Base-by-base conservation (phyloP, 2,888 invertebrate species). In the Eurytoma adleriae region DNA sequence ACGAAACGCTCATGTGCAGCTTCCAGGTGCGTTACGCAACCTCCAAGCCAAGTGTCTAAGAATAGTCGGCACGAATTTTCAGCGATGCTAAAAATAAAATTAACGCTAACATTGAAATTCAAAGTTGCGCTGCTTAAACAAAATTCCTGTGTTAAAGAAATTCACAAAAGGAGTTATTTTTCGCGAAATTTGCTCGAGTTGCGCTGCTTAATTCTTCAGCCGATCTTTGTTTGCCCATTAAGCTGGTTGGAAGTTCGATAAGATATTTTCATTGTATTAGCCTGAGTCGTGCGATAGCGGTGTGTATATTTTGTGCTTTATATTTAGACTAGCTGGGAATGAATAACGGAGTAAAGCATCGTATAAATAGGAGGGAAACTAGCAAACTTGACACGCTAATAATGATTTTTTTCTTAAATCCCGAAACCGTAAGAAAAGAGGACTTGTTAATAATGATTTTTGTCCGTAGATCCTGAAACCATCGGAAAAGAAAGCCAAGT, bases 401-500 rank as follows among this genome's bases (percentile, higher is more conserved):
- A n/a, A n/a, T n/a, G n/a, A n/a, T n/a, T n/a, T n/a, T n/a, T n/a
- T n/a, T n/a, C n/a, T n/a, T n/a, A n/a, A n/a, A n/a, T n/a, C n/a
- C n/a, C n/a, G n/a, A n/a, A n/a, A n/a, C n/a, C n/a, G n/a, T n/a
- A n/a, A n/a, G n/a, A n/a, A n/a, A n/a, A n/a, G n/a, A n/a, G n/a
- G n/a, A n/a, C n/a, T n/a, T n/a, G n/a, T n/a, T n/a, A 67, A 52
- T 52, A 12, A 10, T 27, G 16, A 24, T 24, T 5, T 24, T 61
- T 10, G 57, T 57, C 78, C 81, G 18, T 91, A 99, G 99, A 99
- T 99, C 88, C 92, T 99, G 92, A 99, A 99, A 92, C 99, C 99
- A 88, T 99, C 99, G 83, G 99, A 99, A 93, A 99, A 99, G 93
- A 99, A 99, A 93, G 99, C 99, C 86, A 99, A 99, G 92, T 99